Evolutionary conservation across 2,888 invertebrate genomes (phyloP), one percentile per base, ranked within the genome.

Genomic region (Synanthedon myopaeformis): DNA sequence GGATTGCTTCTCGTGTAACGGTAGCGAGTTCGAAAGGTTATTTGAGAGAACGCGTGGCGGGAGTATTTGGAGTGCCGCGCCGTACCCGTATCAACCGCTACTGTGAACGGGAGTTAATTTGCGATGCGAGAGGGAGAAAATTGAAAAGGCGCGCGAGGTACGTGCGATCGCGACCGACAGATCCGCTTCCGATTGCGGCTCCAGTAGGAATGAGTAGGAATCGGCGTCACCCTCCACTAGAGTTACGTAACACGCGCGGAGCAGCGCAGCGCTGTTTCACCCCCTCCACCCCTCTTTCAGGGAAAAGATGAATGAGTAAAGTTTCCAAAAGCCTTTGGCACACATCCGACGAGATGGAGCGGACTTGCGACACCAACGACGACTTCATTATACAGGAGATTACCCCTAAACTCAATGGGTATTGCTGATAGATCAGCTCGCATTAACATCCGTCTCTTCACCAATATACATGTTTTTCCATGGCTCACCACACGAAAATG

Each of bases 231-330:
- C 73, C 70, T 66, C 67, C 65, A 57, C 66, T 60, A 63, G 66
- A 63, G 73, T 84, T 85, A 85, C 65, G 72, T 84, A 84, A 83
- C 76, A 60, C 70, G 69, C 73, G 70, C 78, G 70, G 64, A 60
- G 66, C 66, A 67, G 69, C 74, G 79, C 81, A 81, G 79, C 80
- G 80, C 81, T 76, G 60, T 35, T 67, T 66, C 64, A 60, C 55
- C 61, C 80, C 82, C 82, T 78, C 59, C 81, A 57, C 82, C 81
- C 81, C 82, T 70, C 77, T 72, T 79, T 82, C 77, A 74, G 77
- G 81, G 80, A 82, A 86, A 85, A 83, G 84, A 86, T 85, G 85
- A 86, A 85, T 86, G 85, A 80, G 80, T 64, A 79, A 86, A 85
- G 78, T 86, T 86, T 82, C 79, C 79, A 77, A 79, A 35, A 35